Conservation (phyloP, 2,113 vertebrate genomes). For the Lanius collurio region DNA sequence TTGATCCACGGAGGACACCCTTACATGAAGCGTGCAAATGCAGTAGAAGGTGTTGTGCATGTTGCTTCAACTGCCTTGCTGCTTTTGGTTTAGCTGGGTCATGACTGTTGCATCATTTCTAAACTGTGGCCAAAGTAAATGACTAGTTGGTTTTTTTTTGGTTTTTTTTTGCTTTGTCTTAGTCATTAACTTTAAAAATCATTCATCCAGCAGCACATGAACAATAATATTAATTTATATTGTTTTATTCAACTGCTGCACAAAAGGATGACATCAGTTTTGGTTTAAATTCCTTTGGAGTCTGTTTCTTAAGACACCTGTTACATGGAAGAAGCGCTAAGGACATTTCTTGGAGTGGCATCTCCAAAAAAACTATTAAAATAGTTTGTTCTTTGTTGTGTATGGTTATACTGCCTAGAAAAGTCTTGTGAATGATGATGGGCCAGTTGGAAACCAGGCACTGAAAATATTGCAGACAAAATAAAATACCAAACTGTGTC, state of each 20-base stretch:
- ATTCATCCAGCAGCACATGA: not conserved
- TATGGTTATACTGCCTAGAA: not conserved
- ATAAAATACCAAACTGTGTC: not conserved
- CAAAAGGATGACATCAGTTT: not conserved
- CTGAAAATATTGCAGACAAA: not conserved
- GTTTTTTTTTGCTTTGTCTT: not conserved
- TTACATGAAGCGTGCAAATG: rapidly evolving
- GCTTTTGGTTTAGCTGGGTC: not conserved
- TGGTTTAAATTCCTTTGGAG: not conserved
- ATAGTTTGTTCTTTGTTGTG: not conserved
- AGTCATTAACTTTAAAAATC: not conserved
- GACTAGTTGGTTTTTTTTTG: not conserved
- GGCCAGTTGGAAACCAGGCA: not conserved
- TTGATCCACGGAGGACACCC: not conserved
- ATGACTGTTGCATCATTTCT: not conserved
- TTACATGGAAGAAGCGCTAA: not conserved
- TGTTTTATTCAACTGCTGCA: not conserved
- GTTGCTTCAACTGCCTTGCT: not conserved
- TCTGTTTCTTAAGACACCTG: not conserved
- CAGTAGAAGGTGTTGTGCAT: not conserved
- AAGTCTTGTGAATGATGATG: not conserved
- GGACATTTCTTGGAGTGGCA: not conserved
- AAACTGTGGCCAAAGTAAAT: not conserved
- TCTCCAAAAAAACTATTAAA: not conserved
- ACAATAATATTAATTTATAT: not conserved